Evolutionary conservation across 2,113 vertebrate species (phyloP).

Genomic region (Perca fluviatilis): DNA sequence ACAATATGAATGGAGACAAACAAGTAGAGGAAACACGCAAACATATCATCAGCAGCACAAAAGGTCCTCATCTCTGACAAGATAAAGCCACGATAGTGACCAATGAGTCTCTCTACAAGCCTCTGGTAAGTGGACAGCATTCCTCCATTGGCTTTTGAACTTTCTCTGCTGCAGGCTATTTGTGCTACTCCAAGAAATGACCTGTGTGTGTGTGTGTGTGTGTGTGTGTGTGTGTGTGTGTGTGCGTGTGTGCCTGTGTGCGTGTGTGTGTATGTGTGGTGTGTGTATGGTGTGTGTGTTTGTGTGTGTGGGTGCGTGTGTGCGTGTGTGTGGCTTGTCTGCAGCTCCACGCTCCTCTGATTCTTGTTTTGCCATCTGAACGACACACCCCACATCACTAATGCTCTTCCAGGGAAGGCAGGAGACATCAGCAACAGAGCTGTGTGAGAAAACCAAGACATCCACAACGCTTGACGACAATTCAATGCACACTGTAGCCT

Average conservation of each 20-base stretch:
- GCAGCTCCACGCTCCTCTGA: slow-evolving; percentile 57
- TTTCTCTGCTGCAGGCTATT: slow-evolving; percentile 64
- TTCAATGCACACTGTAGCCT: slow-evolving; percentile 25
- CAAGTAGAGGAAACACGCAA: slow-evolving; percentile 51
- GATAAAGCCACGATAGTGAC: slow-evolving; percentile 58
- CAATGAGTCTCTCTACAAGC: slow-evolving; percentile 36
- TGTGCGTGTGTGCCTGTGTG: slow-evolving; percentile 26
- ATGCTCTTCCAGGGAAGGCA: slow-evolving; percentile 27
- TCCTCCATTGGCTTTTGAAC: slow-evolving; percentile 66
- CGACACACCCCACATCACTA: slow-evolving; percentile 49
- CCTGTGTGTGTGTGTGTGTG: slow-evolving; percentile 22
- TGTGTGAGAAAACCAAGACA: slow-evolving; percentile 43
- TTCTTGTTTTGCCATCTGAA: slow-evolving; percentile 62
- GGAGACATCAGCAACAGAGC: slow-evolving; percentile 34
- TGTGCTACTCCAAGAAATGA: slow-evolving; percentile 44
- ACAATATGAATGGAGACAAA: slow-evolving; percentile 61
- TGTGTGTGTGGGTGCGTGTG: slow-evolving; percentile 27
- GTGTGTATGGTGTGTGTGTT: neutral
- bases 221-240: neutral
- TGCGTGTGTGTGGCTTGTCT: slow-evolving; percentile 37
- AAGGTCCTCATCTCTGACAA: slow-evolving; percentile 62
- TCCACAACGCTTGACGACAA: slow-evolving; percentile 51
- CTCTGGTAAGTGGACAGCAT: slow-evolving; percentile 55
- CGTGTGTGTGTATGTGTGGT: slow-evolving; percentile 33
- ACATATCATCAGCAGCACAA: slow-evolving; percentile 57